phyloP scores from a whole-genome alignment of 2,113 vertebrate species.

The Entelurus aequoreus region DNA sequence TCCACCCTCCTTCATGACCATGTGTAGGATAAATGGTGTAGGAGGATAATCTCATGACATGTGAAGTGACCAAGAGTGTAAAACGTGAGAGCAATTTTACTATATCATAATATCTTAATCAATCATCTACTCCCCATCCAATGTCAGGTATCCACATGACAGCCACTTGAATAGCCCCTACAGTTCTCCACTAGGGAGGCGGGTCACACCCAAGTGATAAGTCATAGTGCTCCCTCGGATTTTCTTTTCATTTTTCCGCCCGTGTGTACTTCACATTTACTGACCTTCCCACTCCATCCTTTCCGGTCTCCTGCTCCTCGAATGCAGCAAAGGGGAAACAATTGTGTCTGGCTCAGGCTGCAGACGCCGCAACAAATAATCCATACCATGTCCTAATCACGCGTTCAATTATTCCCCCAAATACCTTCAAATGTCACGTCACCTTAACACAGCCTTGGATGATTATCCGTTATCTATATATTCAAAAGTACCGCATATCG shows the following conservation, averaged over 20 bases:
- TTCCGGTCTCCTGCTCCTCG: constrained; percentile 24
- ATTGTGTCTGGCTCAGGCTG: constrained; percentile 18
- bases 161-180: constrained; percentile 43
- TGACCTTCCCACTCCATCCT: constrained; percentile 53
- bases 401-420: too few relatives aligned
- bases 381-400: too few relatives aligned
- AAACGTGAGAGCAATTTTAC: too few relatives aligned
- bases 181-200: constrained; percentile 25
- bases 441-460: too few relatives aligned
- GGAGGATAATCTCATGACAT: too few relatives aligned
- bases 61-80: too few relatives aligned
- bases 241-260: constrained; percentile 58
- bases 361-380: constrained; percentile 12
- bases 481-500: too few relatives aligned
- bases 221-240: constrained; percentile 42
- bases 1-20: too few relatives aligned
- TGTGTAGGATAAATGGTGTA: too few relatives aligned
- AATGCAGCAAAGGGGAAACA: constrained; percentile 21
- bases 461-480: too few relatives aligned
- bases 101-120: too few relatives aligned
- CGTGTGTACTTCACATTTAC: constrained; percentile 47
- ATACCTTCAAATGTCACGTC: too few relatives aligned
- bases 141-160: constrained; percentile 36
- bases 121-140: background rate
- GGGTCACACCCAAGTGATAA: constrained; percentile 51